Base-by-base conservation (phyloP, 2,113 vertebrate genomes). In the Mesoclemmys tuberculata region DNA sequence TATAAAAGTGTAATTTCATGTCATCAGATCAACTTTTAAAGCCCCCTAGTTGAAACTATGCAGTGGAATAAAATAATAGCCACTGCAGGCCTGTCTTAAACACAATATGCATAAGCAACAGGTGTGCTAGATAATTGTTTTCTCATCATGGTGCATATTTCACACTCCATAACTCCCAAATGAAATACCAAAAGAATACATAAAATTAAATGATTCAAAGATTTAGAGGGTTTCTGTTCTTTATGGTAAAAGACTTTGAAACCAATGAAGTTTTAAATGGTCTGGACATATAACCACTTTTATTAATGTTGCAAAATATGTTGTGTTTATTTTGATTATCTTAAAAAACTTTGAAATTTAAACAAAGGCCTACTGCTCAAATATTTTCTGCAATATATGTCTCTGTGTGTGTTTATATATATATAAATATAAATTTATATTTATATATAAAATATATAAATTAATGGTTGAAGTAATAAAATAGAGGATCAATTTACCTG, bases 111-210 rank as follows among this genome's bases (percentile, higher is more conserved):
- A 81, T 89, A 89, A 93, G 95, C 96, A 98, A 97, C 96, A 98
- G 97, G 98, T 98, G 96, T 94, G 56, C 95, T 87, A 55, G 89
- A 61, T 97, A 98, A 97, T 97, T 98, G 97, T 98, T 98, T 97
- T 97, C 96, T 96, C 94, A 44, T 98, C 95, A 81, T 88, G 93
- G 89, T 96, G 94, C 85, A 26, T 97, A 97, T 98, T 98, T 98
- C 97, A 98, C 97, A 97, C 94, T 85, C 94, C 81, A 93, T 98
- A 97, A 96, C 97, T 97, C 96, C 92, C 96, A 96, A 97, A 97
- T 97, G 94, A 97, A 98, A 97, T 97, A 94, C 89, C 93, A 96
- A 97, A 97, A 97, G 84, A 97, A 96, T 95, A 80, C 93, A 93
- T 97, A 96, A 98, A 97, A 97, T 96, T 92, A 98, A 98, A 96